Conservation (phyloP, 30 jellyfish, hydroid and myxozoan genomes). For the Catostylus mosaicus region DNA sequence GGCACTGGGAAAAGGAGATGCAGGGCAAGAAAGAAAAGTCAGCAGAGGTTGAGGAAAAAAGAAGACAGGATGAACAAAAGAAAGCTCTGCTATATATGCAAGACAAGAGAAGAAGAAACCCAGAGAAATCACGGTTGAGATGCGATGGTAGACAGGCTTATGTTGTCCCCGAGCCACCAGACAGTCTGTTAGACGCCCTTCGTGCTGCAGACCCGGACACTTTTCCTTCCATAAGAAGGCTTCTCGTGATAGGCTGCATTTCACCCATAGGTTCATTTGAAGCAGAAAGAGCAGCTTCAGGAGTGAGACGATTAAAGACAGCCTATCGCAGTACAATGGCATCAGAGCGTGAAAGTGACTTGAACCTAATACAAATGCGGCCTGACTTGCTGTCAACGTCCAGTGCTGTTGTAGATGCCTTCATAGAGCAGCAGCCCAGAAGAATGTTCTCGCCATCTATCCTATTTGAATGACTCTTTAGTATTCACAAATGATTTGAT, state of each 20-base stretch:
- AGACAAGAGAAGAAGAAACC: constrained; percentile 57
- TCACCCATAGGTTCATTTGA: constrained; percentile 26
- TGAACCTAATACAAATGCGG: constrained; percentile 55
- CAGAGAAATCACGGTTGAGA: constrained; percentile 56
- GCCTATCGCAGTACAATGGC: constrained; percentile 60
- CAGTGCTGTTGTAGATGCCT: constrained; percentile 49
- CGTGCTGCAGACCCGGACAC: constrained; percentile 52
- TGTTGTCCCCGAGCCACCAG: constrained; percentile 50
- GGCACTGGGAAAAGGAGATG: constrained; percentile 55
- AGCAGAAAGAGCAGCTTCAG: constrained; percentile 22
- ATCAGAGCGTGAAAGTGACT: constrained; percentile 54
- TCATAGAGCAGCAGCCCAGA: constrained; percentile 69
- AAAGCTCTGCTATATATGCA: constrained; percentile 34
- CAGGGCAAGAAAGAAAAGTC: constrained; percentile 33
- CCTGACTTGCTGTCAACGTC: constrained; percentile 32
- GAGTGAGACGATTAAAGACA: constrained; percentile 38
- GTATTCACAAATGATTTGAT: neutral
- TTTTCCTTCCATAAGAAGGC: constrained; percentile 19
- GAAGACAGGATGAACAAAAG: constrained; percentile 50
- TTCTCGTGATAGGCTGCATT: constrained; percentile 48
- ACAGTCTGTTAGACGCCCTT: constrained; percentile 56
- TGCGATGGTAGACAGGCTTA: constrained; percentile 54
- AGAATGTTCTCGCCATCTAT: constrained; percentile 55
- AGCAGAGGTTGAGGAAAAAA: constrained; percentile 40
- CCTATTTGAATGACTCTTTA: neutral